These are phyloP conservation scores for Marisa cornuarietis DNA, from an alignment of 1,140 invertebrate genomes.

Conservation along the genomic window DNA sequence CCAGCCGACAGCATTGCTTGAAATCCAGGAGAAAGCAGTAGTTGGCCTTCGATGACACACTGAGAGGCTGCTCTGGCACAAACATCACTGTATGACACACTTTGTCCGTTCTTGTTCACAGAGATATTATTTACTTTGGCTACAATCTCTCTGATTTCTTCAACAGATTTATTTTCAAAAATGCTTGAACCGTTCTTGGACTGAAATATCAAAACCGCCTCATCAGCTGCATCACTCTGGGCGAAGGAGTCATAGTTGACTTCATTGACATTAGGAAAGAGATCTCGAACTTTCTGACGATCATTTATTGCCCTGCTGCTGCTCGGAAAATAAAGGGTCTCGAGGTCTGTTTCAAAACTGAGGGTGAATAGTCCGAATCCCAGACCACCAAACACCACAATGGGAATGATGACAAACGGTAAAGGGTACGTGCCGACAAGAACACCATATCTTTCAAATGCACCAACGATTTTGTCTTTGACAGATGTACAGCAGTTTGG, in stretches of 20 bases:
- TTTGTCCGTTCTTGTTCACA: neutral
- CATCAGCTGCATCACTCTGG: neutral
- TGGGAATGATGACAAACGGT: constrained; percentile 12
- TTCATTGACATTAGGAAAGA: constrained; percentile 12
- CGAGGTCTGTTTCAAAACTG: constrained; percentile 9
- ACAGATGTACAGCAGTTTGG: neutral
- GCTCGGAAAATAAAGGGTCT: constrained; percentile 19
- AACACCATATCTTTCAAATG: constrained; percentile 10
- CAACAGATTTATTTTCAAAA: neutral
- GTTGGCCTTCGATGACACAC: neutral
- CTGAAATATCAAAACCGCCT: too few relatives aligned
- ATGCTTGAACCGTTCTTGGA: neutral
- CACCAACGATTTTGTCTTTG: neutral
- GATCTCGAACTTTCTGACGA: neutral
- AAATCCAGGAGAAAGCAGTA: neutral
- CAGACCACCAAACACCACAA: constrained; percentile 12
- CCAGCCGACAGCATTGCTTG: neutral
- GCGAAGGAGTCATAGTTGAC: neutral
- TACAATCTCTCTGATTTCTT: neutral
- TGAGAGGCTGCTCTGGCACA: neutral
- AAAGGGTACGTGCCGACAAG: constrained; percentile 10
- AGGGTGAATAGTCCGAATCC: constrained; percentile 10
- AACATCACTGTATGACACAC: neutral
- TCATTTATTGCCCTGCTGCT: constrained; percentile 10
- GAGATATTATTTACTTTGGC: neutral